Evolutionary conservation across 2,888 invertebrate species (phyloP), one percentile per base, ranked within the genome.

Genomic region (Uropetala carovei): DNA sequence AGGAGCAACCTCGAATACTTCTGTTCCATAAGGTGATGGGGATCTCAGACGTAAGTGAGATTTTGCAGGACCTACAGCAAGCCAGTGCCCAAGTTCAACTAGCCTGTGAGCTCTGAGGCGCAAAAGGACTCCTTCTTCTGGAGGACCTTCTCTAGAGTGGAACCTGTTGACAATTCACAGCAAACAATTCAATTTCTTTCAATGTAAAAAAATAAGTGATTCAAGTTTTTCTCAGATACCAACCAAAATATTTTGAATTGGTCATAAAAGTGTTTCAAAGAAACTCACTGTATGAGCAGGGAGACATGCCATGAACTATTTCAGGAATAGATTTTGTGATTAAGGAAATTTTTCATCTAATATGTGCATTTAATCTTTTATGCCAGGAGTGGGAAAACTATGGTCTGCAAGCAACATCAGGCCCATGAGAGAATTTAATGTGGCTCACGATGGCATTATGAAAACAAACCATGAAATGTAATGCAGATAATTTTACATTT

Each of bases 1-100:
- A 56, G 89, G 89, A n/a, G 89, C 89, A 13, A 89, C 89, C n/a
- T 89, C 89, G 64, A 89, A 89, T 3, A 89, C 43, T n/a, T 89
- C 89, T 11, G n/a, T 68, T 43, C 64, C 89, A 68, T 89, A 43
- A n/a, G 56, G 18, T n/a, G 68, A 18, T n/a, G 30, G 60, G 10
- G 83, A n/a, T n/a, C 57, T 83, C n/a, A 89, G 64, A 64, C 89
- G 64, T n/a, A 89, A n/a, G n/a, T 89, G 89, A 2, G 30, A 43
- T 43, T 89, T 89, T 8, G 89, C 89, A 30, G 89, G 89, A 2
- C 89, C 89, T 4, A n/a, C n/a, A 16, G 89, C 89, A 16, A 89
- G n/a, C 89, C 68, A 64, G 11, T 22, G 89, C 13, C 89, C 89
- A 30, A 89, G 68, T 18, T 89, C 89, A 59, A 89, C 30, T n/a